Evolutionary conservation across 2,797 vertebrate species (phyloP), one percentile per base, ranked within the genome.

Genomic region (Lophotriccus pileatus): DNA sequence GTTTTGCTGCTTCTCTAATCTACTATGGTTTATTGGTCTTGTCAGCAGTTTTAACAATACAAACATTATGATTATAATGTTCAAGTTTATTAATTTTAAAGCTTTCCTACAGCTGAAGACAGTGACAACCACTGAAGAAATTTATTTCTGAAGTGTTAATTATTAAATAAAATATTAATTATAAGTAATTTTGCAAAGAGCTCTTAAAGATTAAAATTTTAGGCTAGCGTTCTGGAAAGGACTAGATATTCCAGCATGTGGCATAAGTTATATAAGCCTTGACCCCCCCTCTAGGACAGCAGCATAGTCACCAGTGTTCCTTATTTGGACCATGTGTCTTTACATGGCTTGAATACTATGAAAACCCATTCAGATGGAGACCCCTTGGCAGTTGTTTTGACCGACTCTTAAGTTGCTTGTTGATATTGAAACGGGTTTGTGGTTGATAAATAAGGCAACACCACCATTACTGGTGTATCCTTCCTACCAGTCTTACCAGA

Each of bases 151-250:
- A 92, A 53, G 41, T 72, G 39, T 17, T 90, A 30, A 47, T 85
- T 93, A 89, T 82, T 67, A 92, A 87, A 93, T 63, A 70, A 90
- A 96, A 83, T 75, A 76, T 8, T 58, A 10, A 53, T 70, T 74
- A 17, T 56, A 56, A 73, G 24, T 36, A 27, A 84, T 87, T 89
- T 79, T 76, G 34, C 21, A 47, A 82, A 82, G 22, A 77, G 27
- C 15, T 58, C 34, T 20, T 64, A 32, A n/a, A 80, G 62, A 67
- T 20, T 3, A 55, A 14, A 84, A n/a, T 49, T 86, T 93, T 84
- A 76, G 44, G 49, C 49, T 75, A 50, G 25, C 4, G 0, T 79
- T 84, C 63, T 72, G 77, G 47, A 76, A 63, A 90, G 10, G 13
- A 73, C 44, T 74, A 52, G 39, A 9, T 47, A 72, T 36, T 47